phyloP scores from a whole-genome alignment of 2,797 vertebrate species.

The Pseudomugil gertrudae region DNA sequence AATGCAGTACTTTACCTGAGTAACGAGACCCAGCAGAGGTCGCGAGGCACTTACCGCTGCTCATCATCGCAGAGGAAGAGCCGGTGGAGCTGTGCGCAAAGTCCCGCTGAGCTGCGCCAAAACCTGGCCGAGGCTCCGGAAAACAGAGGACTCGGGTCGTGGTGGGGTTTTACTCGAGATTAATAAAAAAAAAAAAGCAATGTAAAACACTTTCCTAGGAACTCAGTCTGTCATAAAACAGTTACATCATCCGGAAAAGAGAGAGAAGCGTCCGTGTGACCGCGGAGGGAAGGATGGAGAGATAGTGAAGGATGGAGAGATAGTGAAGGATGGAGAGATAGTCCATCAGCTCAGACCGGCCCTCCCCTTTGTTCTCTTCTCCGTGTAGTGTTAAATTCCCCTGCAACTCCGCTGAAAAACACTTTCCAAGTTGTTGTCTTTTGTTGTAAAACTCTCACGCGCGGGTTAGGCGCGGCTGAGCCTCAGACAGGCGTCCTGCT shows the following conservation, averaged over 20 bases:
- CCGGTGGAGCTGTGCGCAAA: constrained; percentile 50
- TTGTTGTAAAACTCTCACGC: constrained; percentile 51
- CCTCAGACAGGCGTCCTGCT: constrained; percentile 66
- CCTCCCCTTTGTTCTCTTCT: constrained; percentile 68
- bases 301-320: no score
- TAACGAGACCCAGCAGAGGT: constrained; percentile 3
- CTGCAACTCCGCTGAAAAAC: constrained; percentile 38
- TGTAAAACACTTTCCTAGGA: no score
- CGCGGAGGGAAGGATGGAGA: constrained; percentile 59
- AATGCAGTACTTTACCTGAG: neutral
- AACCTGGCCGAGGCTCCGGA: constrained; percentile 37
- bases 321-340: no score
- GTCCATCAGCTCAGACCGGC: constrained; percentile 70
- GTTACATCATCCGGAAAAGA: constrained; percentile 73
- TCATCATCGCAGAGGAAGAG: constrained; percentile 41
- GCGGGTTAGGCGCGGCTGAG: constrained; percentile 61
- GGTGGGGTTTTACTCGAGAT: no score
- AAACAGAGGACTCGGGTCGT: no score
- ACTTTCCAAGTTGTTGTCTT: constrained; percentile 52
- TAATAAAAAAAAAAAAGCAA: no score
- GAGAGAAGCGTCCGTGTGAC: constrained; percentile 31
- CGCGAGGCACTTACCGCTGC: constrained; percentile 49
- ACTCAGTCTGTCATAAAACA: constrained; percentile 46
- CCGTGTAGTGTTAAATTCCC: constrained; percentile 40
- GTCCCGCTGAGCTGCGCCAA: constrained; percentile 61